Evolutionary conservation across 2,888 invertebrate species (phyloP).

Genomic region (Macaria liturata): DNA sequence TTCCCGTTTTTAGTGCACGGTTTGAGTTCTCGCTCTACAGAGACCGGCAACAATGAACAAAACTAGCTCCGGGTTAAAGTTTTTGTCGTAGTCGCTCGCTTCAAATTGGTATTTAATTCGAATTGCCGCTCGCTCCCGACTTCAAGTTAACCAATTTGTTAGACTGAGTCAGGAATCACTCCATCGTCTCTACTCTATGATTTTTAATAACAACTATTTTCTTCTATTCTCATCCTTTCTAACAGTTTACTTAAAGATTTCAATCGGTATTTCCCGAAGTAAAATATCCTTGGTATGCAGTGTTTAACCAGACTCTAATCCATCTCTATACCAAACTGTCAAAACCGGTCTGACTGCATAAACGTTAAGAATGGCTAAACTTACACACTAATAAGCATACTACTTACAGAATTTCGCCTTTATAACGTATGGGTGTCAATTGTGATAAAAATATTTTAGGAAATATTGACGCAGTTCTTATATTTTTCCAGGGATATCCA

Average conservation of each 20-base stretch:
- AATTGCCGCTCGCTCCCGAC: slow-evolving; percentile 35
- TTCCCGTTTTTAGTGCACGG: slow-evolving; percentile 21
- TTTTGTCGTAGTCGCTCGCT: slow-evolving; percentile 53
- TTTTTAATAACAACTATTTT: background rate
- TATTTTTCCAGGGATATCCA: slow-evolving; percentile 84
- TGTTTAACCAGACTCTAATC: too few relatives aligned
- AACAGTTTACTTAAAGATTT: too few relatives aligned
- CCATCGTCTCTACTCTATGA: slow-evolving; percentile 8
- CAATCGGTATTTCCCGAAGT: too few relatives aligned
- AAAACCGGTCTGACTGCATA: too few relatives aligned
- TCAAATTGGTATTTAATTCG: slow-evolving; percentile 56
- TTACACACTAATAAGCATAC: too few relatives aligned
- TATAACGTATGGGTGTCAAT: background rate
- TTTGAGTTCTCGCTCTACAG: slow-evolving; percentile 34
- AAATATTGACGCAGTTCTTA: slow-evolving; percentile 3
- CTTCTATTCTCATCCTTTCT: too few relatives aligned
- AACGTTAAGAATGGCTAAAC: too few relatives aligned
- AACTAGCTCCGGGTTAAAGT: slow-evolving; percentile 57
- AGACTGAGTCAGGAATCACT: slow-evolving; percentile 15
- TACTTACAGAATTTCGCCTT: background rate
- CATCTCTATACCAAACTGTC: too few relatives aligned
- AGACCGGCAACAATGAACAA: slow-evolving; percentile 47
- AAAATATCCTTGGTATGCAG: too few relatives aligned
- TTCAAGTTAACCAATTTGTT: slow-evolving; percentile 37
- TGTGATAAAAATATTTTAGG: background rate